These are phyloP conservation scores for Acronicta aceris DNA, from an alignment of 2,888 invertebrate genomes.

Conservation along the genomic window DNA sequence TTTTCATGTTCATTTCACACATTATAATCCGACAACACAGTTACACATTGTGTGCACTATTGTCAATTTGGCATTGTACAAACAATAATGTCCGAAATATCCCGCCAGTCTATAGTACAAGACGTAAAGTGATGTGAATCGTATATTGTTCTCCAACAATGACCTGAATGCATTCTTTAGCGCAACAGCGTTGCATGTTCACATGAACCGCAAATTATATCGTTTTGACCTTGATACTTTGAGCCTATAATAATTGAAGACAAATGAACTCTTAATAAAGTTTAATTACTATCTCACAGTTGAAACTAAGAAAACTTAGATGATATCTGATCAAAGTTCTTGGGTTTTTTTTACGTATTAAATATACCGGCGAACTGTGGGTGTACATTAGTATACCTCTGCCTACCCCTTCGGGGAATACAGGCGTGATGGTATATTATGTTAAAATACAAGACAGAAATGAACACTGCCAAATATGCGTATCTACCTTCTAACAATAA, in stretches of 20 bases:
- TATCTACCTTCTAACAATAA: slow-evolving; percentile 19
- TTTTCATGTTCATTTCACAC: slow-evolving; percentile 44
- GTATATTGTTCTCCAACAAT: slow-evolving; percentile 64
- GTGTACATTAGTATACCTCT: too few species aligned
- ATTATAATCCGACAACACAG: slow-evolving; percentile 52
- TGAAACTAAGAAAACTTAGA: slow-evolving; percentile 15
- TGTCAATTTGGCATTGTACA: slow-evolving; percentile 56
- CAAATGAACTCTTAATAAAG: slow-evolving; percentile 42
- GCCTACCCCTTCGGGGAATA: too few species aligned
- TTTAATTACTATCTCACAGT: slow-evolving; percentile 31
- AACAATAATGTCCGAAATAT: slow-evolving; percentile 54
- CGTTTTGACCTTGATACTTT: slow-evolving; percentile 54
- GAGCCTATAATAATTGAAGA: slow-evolving; percentile 40
- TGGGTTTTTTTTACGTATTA: too few species aligned
- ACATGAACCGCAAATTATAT: slow-evolving; percentile 53
- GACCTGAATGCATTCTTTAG: slow-evolving; percentile 64
- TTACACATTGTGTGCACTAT: slow-evolving; percentile 47
- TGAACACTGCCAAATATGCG: slow-evolving; percentile 7
- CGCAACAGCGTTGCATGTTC: slow-evolving; percentile 61
- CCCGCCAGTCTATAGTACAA: slow-evolving; percentile 50
- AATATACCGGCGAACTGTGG: too few species aligned
- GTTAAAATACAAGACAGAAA: not conserved
- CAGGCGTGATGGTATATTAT: too few species aligned
- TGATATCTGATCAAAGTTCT: slow-evolving; percentile 8
- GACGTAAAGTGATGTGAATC: slow-evolving; percentile 55